Evolutionary conservation across 2,888 invertebrate species (phyloP).

Genomic region (Agrypnus murinus): DNA sequence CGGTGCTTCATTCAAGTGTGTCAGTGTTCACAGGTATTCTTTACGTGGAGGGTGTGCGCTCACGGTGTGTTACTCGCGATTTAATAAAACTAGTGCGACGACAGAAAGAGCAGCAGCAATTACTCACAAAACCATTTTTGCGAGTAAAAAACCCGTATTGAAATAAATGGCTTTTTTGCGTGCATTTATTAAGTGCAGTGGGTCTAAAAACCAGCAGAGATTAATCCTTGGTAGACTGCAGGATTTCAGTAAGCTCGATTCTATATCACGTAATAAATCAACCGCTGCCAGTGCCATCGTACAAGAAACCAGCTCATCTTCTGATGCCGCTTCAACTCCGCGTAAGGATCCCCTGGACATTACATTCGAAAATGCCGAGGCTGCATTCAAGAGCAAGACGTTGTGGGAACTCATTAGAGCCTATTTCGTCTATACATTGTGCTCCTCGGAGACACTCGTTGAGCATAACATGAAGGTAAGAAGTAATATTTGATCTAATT

Average conservation of each 20-base stretch:
- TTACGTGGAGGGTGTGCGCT: slow-evolving; percentile 4
- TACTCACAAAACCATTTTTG: too few species aligned
- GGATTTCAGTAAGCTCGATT: slow-evolving; percentile 60
- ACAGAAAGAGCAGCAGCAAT: too few species aligned
- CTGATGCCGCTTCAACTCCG: slow-evolving; percentile 48
- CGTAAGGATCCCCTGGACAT: slow-evolving; percentile 85
- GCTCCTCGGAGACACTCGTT: slow-evolving; percentile 90
- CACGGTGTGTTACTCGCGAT: slow-evolving; percentile 1
- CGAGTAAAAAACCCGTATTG: slow-evolving; percentile 32
- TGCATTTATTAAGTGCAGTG: slow-evolving; percentile 69
- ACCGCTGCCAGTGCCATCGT: slow-evolving; percentile 55
- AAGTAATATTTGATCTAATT: too few species aligned
- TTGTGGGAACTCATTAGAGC: slow-evolving; percentile 93
- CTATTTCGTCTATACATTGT: slow-evolving; percentile 93
- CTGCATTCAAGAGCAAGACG: slow-evolving; percentile 97
- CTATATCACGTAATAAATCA: slow-evolving; percentile 64
- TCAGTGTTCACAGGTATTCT: slow-evolving; percentile 1
- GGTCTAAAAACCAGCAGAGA: slow-evolving; percentile 67
- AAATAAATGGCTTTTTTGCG: slow-evolving; percentile 72
- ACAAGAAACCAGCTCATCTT: slow-evolving; percentile 13
- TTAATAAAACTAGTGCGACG: slow-evolving; percentile 17
- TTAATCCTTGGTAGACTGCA: slow-evolving; percentile 55
- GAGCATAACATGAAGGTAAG: slow-evolving; percentile 94
- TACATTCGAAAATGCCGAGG: slow-evolving; percentile 89
- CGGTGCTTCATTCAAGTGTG: slow-evolving; percentile 14